Conservation (phyloP, 2,888 invertebrate species). For the Pristionchus entomophagus region DNA sequence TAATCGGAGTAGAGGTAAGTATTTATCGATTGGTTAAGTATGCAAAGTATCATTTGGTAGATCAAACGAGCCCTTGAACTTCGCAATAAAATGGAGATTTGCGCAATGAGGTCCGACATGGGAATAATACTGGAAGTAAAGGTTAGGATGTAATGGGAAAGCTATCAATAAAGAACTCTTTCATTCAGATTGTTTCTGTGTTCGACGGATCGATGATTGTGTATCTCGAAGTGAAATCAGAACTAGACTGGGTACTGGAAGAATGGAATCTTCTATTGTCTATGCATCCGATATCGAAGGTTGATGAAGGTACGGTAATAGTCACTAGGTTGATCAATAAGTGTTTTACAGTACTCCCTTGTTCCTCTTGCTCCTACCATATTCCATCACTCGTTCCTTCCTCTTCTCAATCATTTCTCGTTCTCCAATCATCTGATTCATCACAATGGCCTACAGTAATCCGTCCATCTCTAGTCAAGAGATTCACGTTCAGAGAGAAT, state of each 20-base stretch:
- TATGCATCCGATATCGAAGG: neutral
- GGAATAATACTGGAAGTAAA: constrained; percentile 3
- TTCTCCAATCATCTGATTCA: constrained; percentile 2
- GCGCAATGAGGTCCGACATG: neutral
- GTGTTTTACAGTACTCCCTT: neutral
- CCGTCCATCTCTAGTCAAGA: constrained; percentile 8
- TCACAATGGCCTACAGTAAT: constrained; percentile 36
- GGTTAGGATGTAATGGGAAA: neutral
- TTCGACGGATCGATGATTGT: constrained; percentile 37
- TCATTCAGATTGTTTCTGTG: neutral
- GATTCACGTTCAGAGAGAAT: neutral
- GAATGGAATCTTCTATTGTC: constrained; percentile 23
- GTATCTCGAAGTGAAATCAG: constrained; percentile 1
- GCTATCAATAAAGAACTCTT: neutral
- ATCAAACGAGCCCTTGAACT: constrained; percentile 1
- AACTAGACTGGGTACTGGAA: neutral
- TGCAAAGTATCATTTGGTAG: neutral
- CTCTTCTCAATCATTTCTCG: constrained; percentile 22
- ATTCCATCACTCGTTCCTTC: constrained; percentile 17
- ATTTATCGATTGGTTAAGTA: neutral
- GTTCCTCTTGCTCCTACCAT: constrained; percentile 13
- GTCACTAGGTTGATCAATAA: neutral
- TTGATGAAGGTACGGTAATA: neutral
- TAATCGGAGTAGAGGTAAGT: neutral
- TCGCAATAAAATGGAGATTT: constrained; percentile 29